phyloP scores from a whole-genome alignment of 2,888 invertebrate genomes.

The Napeogenes inachia region DNA sequence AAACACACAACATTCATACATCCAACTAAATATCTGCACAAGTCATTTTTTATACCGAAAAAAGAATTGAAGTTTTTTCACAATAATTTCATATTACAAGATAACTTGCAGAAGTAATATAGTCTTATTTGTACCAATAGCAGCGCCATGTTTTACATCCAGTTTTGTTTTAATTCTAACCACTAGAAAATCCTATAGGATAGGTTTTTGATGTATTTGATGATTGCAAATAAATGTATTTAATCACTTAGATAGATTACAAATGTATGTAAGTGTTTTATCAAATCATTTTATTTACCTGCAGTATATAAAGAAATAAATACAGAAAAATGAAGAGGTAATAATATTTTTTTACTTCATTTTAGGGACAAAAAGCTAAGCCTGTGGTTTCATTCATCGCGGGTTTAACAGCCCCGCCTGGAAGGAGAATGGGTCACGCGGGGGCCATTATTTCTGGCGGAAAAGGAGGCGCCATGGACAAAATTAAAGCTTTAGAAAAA shows the following conservation, averaged over 20 bases:
- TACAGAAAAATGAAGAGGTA: too few species aligned
- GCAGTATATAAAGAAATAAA: too few species aligned
- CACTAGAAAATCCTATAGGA: background rate
- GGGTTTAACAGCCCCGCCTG: slow-evolving; percentile 98
- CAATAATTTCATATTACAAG: too few species aligned
- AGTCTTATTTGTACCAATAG: background rate
- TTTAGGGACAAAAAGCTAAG: slow-evolving; percentile 90
- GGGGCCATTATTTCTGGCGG: slow-evolving; percentile 99
- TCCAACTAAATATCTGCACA: too few species aligned
- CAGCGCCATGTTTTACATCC: background rate
- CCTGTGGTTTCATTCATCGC: slow-evolving; percentile 99
- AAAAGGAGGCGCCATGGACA: slow-evolving; percentile 98
- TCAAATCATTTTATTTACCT: too few species aligned
- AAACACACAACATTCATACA: too few species aligned
- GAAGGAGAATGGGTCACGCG: slow-evolving; percentile 99
- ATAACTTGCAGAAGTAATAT: too few species aligned
- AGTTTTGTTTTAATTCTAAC: background rate
- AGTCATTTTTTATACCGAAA: too few species aligned
- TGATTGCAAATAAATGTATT: background rate
- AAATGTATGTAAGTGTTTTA: background rate
- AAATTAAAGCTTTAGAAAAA: slow-evolving; percentile 95
- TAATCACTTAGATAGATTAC: background rate
- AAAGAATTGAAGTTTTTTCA: too few species aligned
- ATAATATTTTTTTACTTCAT: slow-evolving; percentile 27
- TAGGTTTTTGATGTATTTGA: background rate